Base-by-base conservation (phyloP, 2,797 vertebrate genomes). In the Melopsittacus undulatus region DNA sequence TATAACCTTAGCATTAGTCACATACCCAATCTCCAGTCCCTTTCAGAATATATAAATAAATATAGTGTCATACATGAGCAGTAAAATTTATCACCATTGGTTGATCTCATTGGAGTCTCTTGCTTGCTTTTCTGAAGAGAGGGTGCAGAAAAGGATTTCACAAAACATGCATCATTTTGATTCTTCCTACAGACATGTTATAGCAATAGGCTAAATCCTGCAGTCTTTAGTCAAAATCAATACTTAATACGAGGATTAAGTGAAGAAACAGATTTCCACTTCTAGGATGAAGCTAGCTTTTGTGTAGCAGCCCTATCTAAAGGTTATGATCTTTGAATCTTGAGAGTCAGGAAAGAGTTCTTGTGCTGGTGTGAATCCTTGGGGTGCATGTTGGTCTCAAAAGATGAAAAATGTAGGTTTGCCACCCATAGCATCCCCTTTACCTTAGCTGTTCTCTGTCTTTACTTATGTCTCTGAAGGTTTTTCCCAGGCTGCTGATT, bases 1-100 rank as follows among this genome's bases (percentile, higher is more conserved):
- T 84, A 34, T 87, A 90, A 76, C 83, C 75, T 23, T 15, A 43
- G 56, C 49, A 81, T 97, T 94, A 94, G 69, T 96, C 94, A 95
- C 66, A 90, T 79, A 86, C 52, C 82, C 85, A 96, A 96, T 97
- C 78, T 93, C 51, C 75, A 87, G 75, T 73, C 32, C 79, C 48
- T 85, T 81, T 77, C 73, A 72, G 45, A 61, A 68, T 75, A 76
- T 63, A 90, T 59, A 93, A 94, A 94, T 95, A 92, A 92, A 96
- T 89, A n/a, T 3, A 61, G 21, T 29, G 27, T 57, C 81, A 88
- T 67, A 48, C 1, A 1, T 34, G 19, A 88, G 51, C 63, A 83
- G 36, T 76, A 74, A 70, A 72, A 93, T 95, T 95, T 94, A 89
- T 92, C 48, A n/a, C 51, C 42, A n/a, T 12, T 89, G 66, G 34